Evolutionary conservation across 1,140 invertebrate genomes (phyloP).

Genomic region (Brachionus calyciflorus): DNA sequence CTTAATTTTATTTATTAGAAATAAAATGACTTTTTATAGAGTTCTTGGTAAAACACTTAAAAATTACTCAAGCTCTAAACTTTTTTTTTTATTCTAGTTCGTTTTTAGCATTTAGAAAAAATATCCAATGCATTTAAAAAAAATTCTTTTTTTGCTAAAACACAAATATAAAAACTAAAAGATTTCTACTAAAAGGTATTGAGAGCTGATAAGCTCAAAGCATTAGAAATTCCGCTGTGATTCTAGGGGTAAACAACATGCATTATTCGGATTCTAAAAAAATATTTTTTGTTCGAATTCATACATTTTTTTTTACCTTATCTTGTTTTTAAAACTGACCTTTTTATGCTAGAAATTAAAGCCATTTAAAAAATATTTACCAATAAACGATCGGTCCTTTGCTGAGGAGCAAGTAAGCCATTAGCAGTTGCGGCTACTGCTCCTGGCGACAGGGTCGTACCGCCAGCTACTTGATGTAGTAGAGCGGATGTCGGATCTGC

Average conservation of each 20-base stretch:
- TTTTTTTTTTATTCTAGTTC: no score
- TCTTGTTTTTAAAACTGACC: no score
- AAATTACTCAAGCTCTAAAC: no score
- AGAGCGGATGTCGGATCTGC: not conserved
- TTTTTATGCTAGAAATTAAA: no score
- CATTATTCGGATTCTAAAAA: conserved; percentile 10
- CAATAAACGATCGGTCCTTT: conserved; percentile 39
- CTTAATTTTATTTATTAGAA: no score
- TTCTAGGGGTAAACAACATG: conserved; percentile 7
- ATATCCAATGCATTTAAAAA: no score
- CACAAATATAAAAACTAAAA: no score
- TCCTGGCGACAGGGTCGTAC: conserved; percentile 2
- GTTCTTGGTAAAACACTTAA: no score
- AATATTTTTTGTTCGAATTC: conserved; percentile 12
- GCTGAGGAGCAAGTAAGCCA: conserved; percentile 30
- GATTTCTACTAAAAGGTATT: not conserved
- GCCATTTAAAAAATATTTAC: conserved; percentile 28
- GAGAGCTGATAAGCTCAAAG: not conserved
- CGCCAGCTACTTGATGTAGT: not conserved
- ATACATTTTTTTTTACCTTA: no score
- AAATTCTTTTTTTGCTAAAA: no score
- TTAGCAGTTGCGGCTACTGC: conserved; percentile 22
- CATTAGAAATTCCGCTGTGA: not conserved
- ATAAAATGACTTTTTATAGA: no score
- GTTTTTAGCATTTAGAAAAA: no score